Percentiles rank a stretch among this genome's conserved stretches.
These are phyloP conservation scores for Nesoenas mayeri DNA, from an alignment of 2,113 vertebrate species.

Conservation along the genomic window DNA sequence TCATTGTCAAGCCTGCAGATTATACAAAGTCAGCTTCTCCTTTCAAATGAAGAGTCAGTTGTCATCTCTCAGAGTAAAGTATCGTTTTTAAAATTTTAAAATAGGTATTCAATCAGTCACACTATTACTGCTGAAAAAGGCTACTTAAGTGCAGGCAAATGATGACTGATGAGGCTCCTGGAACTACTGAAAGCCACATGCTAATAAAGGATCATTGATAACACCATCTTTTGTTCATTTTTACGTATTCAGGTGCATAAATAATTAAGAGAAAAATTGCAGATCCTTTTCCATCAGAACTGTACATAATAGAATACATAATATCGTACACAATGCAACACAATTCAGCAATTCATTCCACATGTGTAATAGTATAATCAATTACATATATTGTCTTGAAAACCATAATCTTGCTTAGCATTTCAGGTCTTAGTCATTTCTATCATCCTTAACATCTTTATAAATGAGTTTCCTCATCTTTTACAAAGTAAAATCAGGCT, in stretches of 20 bases:
- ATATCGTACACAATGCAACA: neutral
- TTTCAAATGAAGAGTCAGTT: neutral
- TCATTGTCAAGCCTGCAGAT: neutral
- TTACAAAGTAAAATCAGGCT: neutral
- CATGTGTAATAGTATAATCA: neutral
- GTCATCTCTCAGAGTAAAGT: neutral
- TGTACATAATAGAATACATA: neutral
- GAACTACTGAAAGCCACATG: neutral
- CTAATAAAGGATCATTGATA: neutral
- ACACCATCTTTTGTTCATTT: neutral
- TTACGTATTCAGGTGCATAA: neutral
- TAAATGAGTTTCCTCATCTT: neutral
- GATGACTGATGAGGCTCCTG: neutral
- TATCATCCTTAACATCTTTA: neutral
- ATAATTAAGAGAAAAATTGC: neutral
- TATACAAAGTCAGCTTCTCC: neutral
- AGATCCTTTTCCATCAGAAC: neutral
- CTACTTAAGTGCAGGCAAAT: neutral
- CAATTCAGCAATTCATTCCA: neutral
- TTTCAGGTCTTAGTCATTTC: neutral
- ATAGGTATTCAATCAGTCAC: neutral
- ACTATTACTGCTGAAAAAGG: neutral
- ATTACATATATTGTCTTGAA: neutral
- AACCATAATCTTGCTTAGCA: neutral
- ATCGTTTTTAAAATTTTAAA: neutral